phyloP scores from a whole-genome alignment of 2,888 invertebrate species.

The Phania funesta region DNA sequence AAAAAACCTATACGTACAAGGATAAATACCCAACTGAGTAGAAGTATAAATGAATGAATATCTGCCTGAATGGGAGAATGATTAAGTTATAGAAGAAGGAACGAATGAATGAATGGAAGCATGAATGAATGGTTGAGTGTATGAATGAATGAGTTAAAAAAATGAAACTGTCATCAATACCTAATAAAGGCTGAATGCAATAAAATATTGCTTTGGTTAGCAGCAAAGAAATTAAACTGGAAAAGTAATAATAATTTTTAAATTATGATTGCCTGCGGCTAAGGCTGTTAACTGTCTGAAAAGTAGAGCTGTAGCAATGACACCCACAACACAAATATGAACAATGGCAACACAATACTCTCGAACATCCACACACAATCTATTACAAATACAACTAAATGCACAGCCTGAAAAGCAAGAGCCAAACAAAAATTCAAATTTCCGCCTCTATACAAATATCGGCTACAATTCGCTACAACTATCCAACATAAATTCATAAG shows the following conservation, averaged over 20 bases:
- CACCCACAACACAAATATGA: background rate
- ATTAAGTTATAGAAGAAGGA: background rate
- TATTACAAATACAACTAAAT: slow-evolving; percentile 2
- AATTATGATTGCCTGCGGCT: slow-evolving; percentile 64
- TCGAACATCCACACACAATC: background rate
- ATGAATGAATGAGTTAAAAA: slow-evolving; percentile 13
- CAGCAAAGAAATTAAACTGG: slow-evolving; percentile 21
- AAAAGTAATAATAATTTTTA: slow-evolving; percentile 65
- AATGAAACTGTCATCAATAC: slow-evolving; percentile 42
- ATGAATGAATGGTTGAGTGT: background rate
- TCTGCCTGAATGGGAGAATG: background rate
- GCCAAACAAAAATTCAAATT: slow-evolving; percentile 55
- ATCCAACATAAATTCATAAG: slow-evolving; percentile 20
- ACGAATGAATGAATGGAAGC: background rate
- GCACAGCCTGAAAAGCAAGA: slow-evolving; percentile 17
- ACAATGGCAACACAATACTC: slow-evolving; percentile 11
- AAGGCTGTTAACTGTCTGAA: slow-evolving; percentile 48
- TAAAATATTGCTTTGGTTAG: slow-evolving; percentile 58
- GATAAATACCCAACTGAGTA: slow-evolving; percentile 12
- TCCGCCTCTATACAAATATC: slow-evolving; percentile 50
- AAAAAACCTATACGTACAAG: background rate
- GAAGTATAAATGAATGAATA: slow-evolving; percentile 18
- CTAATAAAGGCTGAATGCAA: slow-evolving; percentile 44
- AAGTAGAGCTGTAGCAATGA: slow-evolving; percentile 5
- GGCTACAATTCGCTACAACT: slow-evolving; percentile 7